Percentiles rank a stretch among this genome's conserved stretches.
phyloP scores from a whole-genome alignment of 2,113 vertebrate species.

The Pantherophis guttatus region DNA sequence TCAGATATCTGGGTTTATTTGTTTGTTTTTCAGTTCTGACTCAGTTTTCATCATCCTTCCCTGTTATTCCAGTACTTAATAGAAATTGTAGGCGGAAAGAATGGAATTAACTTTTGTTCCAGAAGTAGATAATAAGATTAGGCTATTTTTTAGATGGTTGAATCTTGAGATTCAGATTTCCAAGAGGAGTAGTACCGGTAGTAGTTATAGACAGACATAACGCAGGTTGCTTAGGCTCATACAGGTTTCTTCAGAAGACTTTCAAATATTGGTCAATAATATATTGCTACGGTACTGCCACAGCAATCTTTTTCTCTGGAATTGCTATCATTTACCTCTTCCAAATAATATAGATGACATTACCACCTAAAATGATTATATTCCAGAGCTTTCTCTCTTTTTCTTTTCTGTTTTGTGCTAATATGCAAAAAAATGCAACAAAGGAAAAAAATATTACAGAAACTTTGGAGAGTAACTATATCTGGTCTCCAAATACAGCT shows the following conservation, averaged over 20 bases:
- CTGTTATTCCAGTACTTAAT: not conserved
- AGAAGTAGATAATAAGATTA: not conserved
- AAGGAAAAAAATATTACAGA: not conserved
- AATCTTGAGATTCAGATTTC: not conserved
- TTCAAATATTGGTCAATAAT: not conserved
- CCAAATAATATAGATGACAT: not conserved
- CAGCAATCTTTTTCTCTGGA: not conserved
- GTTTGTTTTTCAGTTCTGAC: not conserved
- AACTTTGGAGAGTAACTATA: not conserved
- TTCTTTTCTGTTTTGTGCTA: not conserved
- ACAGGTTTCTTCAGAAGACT: not conserved
- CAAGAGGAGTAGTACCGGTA: not conserved
- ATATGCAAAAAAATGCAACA: not conserved
- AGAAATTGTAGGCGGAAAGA: not conserved
- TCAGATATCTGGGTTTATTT: not conserved
- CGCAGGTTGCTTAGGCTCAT: not conserved
- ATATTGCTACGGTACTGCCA: not conserved
- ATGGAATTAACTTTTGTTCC: not conserved
- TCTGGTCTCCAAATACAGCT: not conserved
- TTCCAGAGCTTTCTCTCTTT: not conserved
- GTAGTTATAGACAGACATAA: not conserved
- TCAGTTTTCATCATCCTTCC: not conserved
- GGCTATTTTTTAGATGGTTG: not conserved
- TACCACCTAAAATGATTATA: not conserved
- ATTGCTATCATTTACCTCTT: not conserved